Evolutionary conservation across 2,888 invertebrate genomes (phyloP), one percentile per base, ranked within the genome.

Genomic region (Aphodius granarius): DNA sequence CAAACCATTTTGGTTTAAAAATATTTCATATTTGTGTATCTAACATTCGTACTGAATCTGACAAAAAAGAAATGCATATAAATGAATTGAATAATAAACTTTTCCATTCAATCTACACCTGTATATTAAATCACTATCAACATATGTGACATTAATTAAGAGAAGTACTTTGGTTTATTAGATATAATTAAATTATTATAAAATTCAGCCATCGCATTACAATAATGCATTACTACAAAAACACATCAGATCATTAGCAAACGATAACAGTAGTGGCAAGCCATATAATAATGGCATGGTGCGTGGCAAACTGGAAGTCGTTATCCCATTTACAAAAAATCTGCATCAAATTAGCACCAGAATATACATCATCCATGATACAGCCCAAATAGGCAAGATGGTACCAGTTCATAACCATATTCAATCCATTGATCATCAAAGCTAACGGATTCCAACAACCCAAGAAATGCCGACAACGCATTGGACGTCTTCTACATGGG

Each of bases 371-470:
- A 94, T 96, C 95, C 89, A 98, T 95, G 91, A 97, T 94, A 13
- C 96, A 92, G 70, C 99, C 99, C 81, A 99, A 90, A 88, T 98
- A 99, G 62, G 97, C 94, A 80, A 99, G 90, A 88, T 99, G 97
- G 82, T 95, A 91, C 18, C 97, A 88, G 63, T 95, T 92, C 74
- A 97, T 87, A 2, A 92, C 81, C 43, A 93, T 92, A 88, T 98
- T 97, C 19, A 90, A 81, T 6, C 92, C 78, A 86, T 97, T 97
- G 22, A 91, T 87, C 62, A 92, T 73, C 63, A 90, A 86, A 64
- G 93, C 92, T 82, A 91, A 85, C 74, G 90, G 85, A 81, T 90
- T 89, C 75, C 89, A 88, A 82, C 90, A 89, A 84, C 92, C 94
- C 83, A 91, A 90, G 74, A 87, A 89, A 84, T 95, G 94, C 4